These are phyloP conservation scores for Drosophila diplacantha DNA, from an alignment of 2,888 invertebrate genomes.

Conservation along the genomic window DNA sequence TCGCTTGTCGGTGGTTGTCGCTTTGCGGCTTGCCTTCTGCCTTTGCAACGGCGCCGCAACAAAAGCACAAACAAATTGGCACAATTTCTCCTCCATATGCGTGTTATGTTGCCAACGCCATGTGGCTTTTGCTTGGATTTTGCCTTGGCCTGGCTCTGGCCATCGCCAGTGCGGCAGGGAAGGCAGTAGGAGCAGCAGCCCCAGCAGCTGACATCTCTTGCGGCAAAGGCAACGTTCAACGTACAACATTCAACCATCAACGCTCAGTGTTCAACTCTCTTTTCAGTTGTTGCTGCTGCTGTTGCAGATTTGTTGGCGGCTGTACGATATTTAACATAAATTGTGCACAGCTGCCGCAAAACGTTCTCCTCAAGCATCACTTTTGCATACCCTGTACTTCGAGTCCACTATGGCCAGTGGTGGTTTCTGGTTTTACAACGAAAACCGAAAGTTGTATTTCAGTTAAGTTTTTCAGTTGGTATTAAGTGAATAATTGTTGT, in stretches of 20 bases:
- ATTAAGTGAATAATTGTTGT: not conserved
- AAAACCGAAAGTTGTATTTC: not conserved
- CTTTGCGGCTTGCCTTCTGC: conserved; percentile 42
- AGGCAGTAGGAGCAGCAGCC: conserved; percentile 8
- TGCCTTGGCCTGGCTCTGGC: conserved; percentile 12
- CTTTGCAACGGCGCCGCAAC: conserved; percentile 33
- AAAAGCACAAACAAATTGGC: conserved; percentile 62
- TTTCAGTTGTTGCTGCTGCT: conserved; percentile 34
- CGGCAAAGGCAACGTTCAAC: conserved; percentile 27
- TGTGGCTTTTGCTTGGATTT: conserved; percentile 27
- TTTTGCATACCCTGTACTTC: conserved; percentile 25
- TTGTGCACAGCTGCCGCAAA: conserved; percentile 60
- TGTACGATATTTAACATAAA: conserved; percentile 66
- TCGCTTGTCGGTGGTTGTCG: conserved; percentile 27
- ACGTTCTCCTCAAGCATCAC: conserved; percentile 30
- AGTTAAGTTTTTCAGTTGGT: not conserved
- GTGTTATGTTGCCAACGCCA: conserved; percentile 62
- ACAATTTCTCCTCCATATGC: conserved; percentile 65
- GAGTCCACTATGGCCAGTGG: not conserved
- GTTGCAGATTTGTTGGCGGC: conserved; percentile 53
- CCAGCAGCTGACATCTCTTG: conserved; percentile 48
- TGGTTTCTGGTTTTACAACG: not conserved
- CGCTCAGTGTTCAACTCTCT: conserved; percentile 54
- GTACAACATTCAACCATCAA: conserved; percentile 28
- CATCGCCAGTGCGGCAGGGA: not conserved